Evolutionary conservation across 2,888 invertebrate species (phyloP).

Genomic region (Orthonychiurus folsomi): DNA sequence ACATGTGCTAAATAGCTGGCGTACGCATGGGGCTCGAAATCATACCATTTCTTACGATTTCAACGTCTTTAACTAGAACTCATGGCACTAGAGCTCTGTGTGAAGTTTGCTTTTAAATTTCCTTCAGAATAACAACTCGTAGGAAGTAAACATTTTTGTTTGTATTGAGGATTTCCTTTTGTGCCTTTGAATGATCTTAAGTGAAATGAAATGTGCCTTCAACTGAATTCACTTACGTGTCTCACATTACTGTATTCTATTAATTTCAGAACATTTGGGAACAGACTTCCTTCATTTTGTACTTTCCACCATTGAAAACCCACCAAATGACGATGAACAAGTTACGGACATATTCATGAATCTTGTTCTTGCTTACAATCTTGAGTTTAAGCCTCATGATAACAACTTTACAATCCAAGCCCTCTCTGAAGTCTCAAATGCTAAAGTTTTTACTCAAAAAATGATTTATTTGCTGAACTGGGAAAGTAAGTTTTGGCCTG

Average conservation of each 20-base stretch:
- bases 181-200: too few species aligned
- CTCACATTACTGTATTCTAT: too few species aligned
- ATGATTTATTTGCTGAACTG: constrained; percentile 75
- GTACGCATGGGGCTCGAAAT: too few species aligned
- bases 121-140: constrained; percentile 8
- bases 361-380: constrained; percentile 75
- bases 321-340: constrained; percentile 68
- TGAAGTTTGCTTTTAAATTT: too few species aligned
- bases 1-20: too few species aligned
- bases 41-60: too few species aligned
- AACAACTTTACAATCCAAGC: constrained; percentile 66
- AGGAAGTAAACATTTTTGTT: constrained; percentile 12
- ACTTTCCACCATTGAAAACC: constrained; percentile 69
- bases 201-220: too few species aligned
- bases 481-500: constrained; percentile 57
- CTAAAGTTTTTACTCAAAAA: constrained; percentile 85
- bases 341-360: constrained; percentile 67
- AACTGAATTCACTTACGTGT: too few species aligned
- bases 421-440: constrained; percentile 58
- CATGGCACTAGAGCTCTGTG: too few species aligned
- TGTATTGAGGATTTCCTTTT: too few species aligned
- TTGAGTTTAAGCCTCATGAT: constrained; percentile 58
- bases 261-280: constrained; percentile 72
- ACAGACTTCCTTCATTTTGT: constrained; percentile 70
- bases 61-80: too few species aligned